Evolutionary conservation across 2,888 invertebrate species (phyloP).

Genomic region (Heteropelma amictum): DNA sequence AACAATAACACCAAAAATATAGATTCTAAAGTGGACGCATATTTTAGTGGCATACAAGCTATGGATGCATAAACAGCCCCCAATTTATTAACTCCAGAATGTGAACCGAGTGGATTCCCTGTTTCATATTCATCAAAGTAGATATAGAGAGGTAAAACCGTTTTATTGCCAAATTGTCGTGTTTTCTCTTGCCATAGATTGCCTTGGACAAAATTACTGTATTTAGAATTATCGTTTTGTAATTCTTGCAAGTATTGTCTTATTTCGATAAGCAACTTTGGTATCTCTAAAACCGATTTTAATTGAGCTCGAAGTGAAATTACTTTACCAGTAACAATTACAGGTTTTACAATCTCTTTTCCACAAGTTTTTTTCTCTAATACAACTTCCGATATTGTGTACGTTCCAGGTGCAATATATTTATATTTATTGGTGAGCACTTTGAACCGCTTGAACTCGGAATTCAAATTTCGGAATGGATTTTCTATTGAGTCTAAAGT

Average conservation of each 20-base stretch:
- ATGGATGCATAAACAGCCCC: conserved; percentile 14
- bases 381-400: conserved; percentile 2
- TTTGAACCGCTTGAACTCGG: conserved; percentile 27
- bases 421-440: neutral
- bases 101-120: conserved; percentile 14
- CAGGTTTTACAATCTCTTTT: conserved; percentile 8
- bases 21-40: conserved; percentile 6
- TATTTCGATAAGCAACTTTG: conserved; percentile 15
- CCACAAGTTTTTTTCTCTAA: conserved; percentile 12
- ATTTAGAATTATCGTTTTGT: conserved; percentile 15
- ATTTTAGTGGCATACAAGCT: conserved; percentile 16
- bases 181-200: conserved; percentile 1
- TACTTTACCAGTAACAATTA: conserved; percentile 14
- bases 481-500: conserved; percentile 10
- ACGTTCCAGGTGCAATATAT: conserved; percentile 14
- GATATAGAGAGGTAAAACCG: conserved; percentile 3
- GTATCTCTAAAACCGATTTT: conserved; percentile 28
- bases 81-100: conserved; percentile 10
- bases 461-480: conserved; percentile 13
- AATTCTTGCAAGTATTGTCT: conserved; percentile 30
- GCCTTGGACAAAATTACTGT: conserved; percentile 10
- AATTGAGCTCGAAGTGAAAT: conserved; percentile 19
- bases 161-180: neutral
- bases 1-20: conserved; percentile 6
- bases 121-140: conserved; percentile 13